Percentiles rank a stretch among this genome's conserved stretches.
phyloP scores from a whole-genome alignment of 2,113 vertebrate genomes.

The Tupaia tana region DNA sequence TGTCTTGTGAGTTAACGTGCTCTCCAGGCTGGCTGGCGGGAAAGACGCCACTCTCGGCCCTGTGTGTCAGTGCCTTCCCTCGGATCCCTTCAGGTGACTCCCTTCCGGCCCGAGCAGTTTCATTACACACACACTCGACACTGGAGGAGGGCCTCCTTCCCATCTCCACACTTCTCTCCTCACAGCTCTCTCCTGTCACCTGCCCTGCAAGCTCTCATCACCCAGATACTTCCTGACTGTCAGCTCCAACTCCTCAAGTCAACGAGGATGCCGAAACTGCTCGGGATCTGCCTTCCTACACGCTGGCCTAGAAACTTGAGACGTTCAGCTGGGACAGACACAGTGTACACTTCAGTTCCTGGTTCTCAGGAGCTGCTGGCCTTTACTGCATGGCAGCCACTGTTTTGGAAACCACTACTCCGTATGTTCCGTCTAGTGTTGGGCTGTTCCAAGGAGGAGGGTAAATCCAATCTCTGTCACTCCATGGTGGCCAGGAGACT shows the following conservation, averaged over 20 bases:
- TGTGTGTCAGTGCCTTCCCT: not conserved
- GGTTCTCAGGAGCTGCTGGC: not conserved
- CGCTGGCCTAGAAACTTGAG: not conserved
- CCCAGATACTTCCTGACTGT: not conserved
- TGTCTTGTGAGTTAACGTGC: not conserved
- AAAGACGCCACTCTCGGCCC: not conserved
- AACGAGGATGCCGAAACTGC: not conserved
- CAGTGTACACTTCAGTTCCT: not conserved
- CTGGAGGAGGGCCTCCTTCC: not conserved
- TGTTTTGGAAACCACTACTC: not conserved
- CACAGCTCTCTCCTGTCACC: not conserved
- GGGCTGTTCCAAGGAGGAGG: not conserved
- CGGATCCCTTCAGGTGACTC: not conserved
- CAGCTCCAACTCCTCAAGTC: not conserved
- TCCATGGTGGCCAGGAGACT: not conserved
- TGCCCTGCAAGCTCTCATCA: not conserved
- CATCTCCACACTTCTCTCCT: not conserved
- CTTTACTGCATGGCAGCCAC: not conserved
- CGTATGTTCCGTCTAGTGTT: not conserved
- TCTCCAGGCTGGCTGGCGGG: not conserved
- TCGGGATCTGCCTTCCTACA: not conserved
- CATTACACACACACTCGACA: not conserved
- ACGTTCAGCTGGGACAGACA: not conserved
- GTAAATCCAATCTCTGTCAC: not conserved
- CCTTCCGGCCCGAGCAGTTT: not conserved